These are phyloP conservation scores for Amphimallon solstitiale DNA, from an alignment of 2,888 invertebrate genomes.

Conservation along the genomic window DNA sequence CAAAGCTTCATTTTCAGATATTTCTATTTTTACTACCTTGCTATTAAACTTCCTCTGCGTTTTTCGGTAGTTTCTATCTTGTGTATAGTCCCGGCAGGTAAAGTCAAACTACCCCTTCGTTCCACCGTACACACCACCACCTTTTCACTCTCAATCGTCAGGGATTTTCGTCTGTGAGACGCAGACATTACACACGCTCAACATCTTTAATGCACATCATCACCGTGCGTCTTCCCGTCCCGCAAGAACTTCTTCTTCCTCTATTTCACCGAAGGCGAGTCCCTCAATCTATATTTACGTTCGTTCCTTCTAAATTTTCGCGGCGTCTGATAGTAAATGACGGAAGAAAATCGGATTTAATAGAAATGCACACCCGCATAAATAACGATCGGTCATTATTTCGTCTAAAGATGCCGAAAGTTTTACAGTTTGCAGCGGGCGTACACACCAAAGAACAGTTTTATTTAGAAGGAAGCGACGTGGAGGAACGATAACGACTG, in stretches of 20 bases:
- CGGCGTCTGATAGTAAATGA: too few relatives aligned
- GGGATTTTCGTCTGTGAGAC: slow-evolving; percentile 48
- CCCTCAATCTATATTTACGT: too few relatives aligned
- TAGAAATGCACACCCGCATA: neutral
- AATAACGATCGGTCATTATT: neutral
- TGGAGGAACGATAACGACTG: neutral
- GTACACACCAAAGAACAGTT: neutral
- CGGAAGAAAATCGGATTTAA: too few relatives aligned
- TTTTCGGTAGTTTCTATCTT: slow-evolving; percentile 51
- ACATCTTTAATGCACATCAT: neutral
- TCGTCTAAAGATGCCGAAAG: neutral
- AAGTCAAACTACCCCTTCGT: slow-evolving; percentile 55
- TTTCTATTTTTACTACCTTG: slow-evolving; percentile 57
- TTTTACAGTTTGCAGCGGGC: neutral
- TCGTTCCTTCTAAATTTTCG: too few relatives aligned
- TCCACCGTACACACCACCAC: slow-evolving; percentile 45
- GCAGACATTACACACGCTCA: slow-evolving; percentile 37
- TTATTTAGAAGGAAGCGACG: neutral
- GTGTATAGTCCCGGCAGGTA: slow-evolving; percentile 44
- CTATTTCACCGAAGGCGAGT: too few relatives aligned
- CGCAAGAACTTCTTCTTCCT: neutral
- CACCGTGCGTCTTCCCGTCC: neutral
- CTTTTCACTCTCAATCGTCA: slow-evolving; percentile 45
- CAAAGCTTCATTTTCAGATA: neutral
- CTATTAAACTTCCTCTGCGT: slow-evolving; percentile 63